Evolutionary conservation across 2,888 invertebrate species (phyloP).

Genomic region (Acrocyrtus sp.): DNA sequence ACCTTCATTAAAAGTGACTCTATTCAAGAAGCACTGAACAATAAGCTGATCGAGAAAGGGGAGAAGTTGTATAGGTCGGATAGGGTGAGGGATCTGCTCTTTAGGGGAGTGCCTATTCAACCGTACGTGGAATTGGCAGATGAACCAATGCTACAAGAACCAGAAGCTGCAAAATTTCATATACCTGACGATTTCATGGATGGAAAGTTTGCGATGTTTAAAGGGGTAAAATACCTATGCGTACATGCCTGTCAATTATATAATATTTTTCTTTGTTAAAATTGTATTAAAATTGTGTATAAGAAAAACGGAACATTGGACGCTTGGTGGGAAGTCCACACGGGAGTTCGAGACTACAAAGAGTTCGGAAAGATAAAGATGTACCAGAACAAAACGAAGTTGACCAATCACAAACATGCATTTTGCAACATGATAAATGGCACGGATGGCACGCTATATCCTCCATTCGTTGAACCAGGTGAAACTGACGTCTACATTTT

Average conservation of each 20-base stretch:
- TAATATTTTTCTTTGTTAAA: background rate
- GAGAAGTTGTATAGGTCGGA: conserved; percentile 58
- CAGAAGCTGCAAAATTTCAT: conserved; percentile 34
- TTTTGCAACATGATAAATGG: conserved; percentile 58
- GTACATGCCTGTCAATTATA: background rate
- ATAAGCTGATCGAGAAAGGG: conserved; percentile 53
- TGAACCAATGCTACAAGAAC: conserved; percentile 38
- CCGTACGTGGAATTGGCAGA: conserved; percentile 43
- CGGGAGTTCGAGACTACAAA: conserved; percentile 19
- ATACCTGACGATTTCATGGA: conserved; percentile 45
- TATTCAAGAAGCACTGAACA: conserved; percentile 52
- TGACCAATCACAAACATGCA: conserved; percentile 34
- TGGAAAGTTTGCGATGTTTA: conserved; percentile 48
- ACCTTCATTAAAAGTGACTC: conserved; percentile 49
- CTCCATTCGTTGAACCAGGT: conserved; percentile 48
- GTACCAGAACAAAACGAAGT: conserved; percentile 33
- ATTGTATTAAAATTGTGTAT: background rate
- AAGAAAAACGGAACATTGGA: conserved; percentile 54
- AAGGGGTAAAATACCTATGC: conserved; percentile 52
- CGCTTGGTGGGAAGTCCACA: conserved; percentile 44
- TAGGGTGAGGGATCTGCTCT: conserved; percentile 53
- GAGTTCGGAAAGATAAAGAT: conserved; percentile 38
- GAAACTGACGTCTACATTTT: conserved; percentile 32
- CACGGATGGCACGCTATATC: conserved; percentile 36
- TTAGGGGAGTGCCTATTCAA: conserved; percentile 54